Conservation (phyloP, 2,797 vertebrate species). For the Decapterus maruadsi region DNA sequence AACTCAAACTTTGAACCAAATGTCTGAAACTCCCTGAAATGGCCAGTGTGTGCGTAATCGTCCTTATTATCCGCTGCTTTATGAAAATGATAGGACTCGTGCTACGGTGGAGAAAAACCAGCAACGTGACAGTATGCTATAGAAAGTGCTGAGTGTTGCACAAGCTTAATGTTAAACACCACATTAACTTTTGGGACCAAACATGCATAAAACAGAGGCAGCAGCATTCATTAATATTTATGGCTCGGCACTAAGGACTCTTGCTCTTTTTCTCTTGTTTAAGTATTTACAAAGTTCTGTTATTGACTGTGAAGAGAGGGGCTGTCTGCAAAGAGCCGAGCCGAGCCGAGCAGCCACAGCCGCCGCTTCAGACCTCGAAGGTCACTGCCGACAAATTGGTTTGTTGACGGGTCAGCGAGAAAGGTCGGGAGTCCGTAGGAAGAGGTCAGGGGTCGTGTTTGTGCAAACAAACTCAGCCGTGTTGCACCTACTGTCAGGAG, state of each 20-base stretch:
- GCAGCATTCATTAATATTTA: slow-evolving; percentile 53
- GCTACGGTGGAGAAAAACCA: background rate
- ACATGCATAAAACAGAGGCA: slow-evolving; percentile 42
- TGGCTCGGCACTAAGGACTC: slow-evolving; percentile 23
- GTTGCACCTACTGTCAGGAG: slow-evolving; percentile 48
- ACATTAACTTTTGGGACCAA: slow-evolving; percentile 51
- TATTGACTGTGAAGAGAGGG: slow-evolving; percentile 50
- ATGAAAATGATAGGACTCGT: background rate
- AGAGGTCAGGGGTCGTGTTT: slow-evolving; percentile 72
- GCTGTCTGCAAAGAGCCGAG: slow-evolving; percentile 12
- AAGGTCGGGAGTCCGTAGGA: slow-evolving; percentile 58
- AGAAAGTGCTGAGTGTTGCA: slow-evolving; percentile 57
- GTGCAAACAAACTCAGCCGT: slow-evolving; percentile 51
- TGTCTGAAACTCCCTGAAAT: slow-evolving; percentile 8
- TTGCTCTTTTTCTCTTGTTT: slow-evolving; percentile 20
- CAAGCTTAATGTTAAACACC: slow-evolving; percentile 56
- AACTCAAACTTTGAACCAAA: background rate
- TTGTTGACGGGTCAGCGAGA: slow-evolving; percentile 76
- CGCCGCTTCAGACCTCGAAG: slow-evolving; percentile 41
- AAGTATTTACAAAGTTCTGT: slow-evolving; percentile 51
- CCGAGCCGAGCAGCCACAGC: slow-evolving; percentile 3
- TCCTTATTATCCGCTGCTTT: slow-evolving; percentile 2
- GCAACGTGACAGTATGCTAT: background rate
- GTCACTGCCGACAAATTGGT: slow-evolving; percentile 77
- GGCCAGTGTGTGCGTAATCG: background rate